Evolutionary conservation across 2,888 invertebrate species (phyloP).

Genomic region (Melitaea athalia): DNA sequence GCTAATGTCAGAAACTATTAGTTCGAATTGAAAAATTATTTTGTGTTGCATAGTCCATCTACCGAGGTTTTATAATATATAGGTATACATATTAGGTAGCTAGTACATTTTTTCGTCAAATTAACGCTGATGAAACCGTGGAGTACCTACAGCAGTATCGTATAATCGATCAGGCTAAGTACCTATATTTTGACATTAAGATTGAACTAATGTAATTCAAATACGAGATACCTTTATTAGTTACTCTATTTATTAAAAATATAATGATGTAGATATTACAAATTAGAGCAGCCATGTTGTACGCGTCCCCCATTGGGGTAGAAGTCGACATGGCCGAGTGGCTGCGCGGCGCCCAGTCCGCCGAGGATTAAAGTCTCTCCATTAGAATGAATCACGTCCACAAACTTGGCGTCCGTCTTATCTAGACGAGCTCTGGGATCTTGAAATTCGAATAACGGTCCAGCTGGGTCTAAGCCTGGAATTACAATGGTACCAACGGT

Average conservation of each 20-base stretch:
- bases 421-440: constrained; percentile 92
- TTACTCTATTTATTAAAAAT: not conserved
- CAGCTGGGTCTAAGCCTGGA: constrained; percentile 93
- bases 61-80: too few relatives aligned
- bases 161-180: too few relatives aligned
- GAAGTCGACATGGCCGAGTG: constrained; percentile 95
- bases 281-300: constrained; percentile 95
- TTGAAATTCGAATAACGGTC: constrained; percentile 95
- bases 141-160: too few relatives aligned
- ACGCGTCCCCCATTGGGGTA: constrained; percentile 96
- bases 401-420: constrained; percentile 92
- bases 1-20: too few relatives aligned
- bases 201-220: too few relatives aligned
- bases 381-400: constrained; percentile 96
- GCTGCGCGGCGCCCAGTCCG: constrained; percentile 94
- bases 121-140: too few relatives aligned
- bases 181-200: too few relatives aligned
- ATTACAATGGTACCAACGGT: not conserved
- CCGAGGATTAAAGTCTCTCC: constrained; percentile 95
- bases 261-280: constrained; percentile 61
- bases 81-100: too few relatives aligned
- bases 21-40: too few relatives aligned
- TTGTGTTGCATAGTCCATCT: too few relatives aligned
- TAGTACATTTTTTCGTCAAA: too few relatives aligned
- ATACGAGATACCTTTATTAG: too few relatives aligned